phyloP scores from a whole-genome alignment of 2,888 invertebrate species.

The Tipula vernalis region DNA sequence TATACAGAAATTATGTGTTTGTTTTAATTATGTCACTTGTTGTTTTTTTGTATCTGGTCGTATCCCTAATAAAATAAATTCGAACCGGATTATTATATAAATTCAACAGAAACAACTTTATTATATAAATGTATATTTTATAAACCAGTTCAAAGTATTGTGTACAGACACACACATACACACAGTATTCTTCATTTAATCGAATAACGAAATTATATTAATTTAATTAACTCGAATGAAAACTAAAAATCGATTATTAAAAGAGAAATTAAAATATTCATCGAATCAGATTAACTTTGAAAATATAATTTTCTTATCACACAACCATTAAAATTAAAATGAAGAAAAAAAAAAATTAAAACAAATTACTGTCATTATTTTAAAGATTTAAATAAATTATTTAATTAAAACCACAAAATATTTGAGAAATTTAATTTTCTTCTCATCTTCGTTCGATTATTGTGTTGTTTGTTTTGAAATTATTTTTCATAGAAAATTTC shows the following conservation, averaged over 20 bases:
- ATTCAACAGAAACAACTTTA: background rate
- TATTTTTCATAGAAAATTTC: background rate
- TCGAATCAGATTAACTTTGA: background rate
- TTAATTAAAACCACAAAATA: background rate
- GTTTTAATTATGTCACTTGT: background rate
- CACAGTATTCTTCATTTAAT: background rate
- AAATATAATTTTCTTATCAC: background rate
- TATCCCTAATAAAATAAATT: background rate
- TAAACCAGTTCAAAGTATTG: background rate
- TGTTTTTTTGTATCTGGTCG: background rate
- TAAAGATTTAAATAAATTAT: slow-evolving; percentile 4
- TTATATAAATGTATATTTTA: too few relatives aligned
- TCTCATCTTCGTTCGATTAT: background rate
- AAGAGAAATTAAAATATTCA: background rate
- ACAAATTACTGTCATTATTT: background rate
- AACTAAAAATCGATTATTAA: background rate
- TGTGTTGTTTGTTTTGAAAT: background rate
- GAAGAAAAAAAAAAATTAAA: background rate
- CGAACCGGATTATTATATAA: background rate
- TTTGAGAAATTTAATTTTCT: background rate
- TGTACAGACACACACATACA: background rate
- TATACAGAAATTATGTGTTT: background rate
- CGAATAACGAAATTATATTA: background rate
- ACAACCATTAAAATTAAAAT: background rate
- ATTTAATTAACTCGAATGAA: background rate